Evolutionary conservation across 2,113 vertebrate genomes (phyloP), one percentile per base, ranked within the genome.

Genomic region (Chroicocephalus ridibundus): DNA sequence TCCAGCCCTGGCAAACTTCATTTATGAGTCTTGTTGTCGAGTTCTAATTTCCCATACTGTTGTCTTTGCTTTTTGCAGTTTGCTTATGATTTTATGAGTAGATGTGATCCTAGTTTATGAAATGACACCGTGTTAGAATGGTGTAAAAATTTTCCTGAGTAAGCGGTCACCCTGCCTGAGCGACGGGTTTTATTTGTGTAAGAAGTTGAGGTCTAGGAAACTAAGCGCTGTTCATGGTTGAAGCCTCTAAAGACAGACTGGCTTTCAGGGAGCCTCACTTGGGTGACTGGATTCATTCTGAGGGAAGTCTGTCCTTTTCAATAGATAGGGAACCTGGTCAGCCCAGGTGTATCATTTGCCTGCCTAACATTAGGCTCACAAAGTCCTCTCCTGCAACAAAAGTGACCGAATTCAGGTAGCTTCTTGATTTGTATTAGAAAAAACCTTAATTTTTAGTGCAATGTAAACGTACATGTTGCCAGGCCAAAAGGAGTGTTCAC

Each of bases 161-260:
- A 54, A 76, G 40, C 2, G 21, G 25, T 87, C 44, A 65, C 18
- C 11, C n/a, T 11, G 19, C 65, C 29, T 69, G 61, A 82, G 12
- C 0, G 1, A 69, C 34, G 42, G 11, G 11, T 72, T 94, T 89
- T 92, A 71, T 84, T 65, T 57, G 29, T 4, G 13, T 61, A 9
- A 17, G n/a, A 86, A 90, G 24, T 0, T 40, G 17, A 47, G 51
- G 32, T 60, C 57, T 68, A 69, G 18, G 21, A 75, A 86, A 86
- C 32, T 40, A 38, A 31, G 9, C 0, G 0, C 12, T 66, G 7
- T 44, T 89, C 60, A 31, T 88, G 3, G 0, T 5, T 82, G 57
- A 91, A 86, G 29, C 13, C 25, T 72, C 32, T 54, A 34, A 51
- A 82, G 60, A 71, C 15, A 68, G 34, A 19, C 11, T 71, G 51